phyloP scores from a whole-genome alignment of 1,140 invertebrate genomes.

The Saccostrea glomerata region DNA sequence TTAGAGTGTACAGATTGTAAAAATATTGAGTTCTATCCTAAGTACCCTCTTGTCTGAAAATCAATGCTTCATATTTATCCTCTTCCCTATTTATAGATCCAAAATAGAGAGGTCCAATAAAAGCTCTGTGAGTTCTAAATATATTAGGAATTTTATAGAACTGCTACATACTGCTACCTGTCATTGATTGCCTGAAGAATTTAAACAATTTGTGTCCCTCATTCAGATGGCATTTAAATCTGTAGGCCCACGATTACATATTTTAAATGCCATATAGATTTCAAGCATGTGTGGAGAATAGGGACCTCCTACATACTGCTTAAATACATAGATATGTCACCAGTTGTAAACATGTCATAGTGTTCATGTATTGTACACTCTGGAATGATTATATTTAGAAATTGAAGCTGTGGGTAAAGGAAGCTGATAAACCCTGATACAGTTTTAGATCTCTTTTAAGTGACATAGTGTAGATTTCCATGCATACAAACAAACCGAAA shows the following conservation, averaged over 20 bases:
- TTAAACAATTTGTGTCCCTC: neutral
- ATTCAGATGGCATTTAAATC: slow-evolving; percentile 22
- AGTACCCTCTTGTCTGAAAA: neutral
- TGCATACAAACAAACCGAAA: no score
- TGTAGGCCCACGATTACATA: neutral
- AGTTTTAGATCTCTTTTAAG: no score
- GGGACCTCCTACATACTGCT: neutral
- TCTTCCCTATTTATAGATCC: neutral
- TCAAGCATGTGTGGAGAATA: neutral
- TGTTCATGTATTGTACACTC: neutral
- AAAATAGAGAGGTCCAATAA: neutral
- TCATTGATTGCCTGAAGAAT: neutral
- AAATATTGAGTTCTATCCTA: neutral
- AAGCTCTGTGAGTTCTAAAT: neutral
- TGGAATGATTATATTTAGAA: neutral
- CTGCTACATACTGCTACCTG: neutral
- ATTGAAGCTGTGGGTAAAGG: neutral
- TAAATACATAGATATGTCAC: neutral
- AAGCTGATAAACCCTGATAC: neutral
- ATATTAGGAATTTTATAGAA: neutral
- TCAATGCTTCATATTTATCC: neutral
- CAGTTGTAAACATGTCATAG: slow-evolving; percentile 5
- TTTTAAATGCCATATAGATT: slow-evolving; percentile 16
- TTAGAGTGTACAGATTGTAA: neutral
- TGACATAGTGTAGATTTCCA: no score